phyloP scores from a whole-genome alignment of 2,797 vertebrate genomes.

The Pyrocephalus nanus region DNA sequence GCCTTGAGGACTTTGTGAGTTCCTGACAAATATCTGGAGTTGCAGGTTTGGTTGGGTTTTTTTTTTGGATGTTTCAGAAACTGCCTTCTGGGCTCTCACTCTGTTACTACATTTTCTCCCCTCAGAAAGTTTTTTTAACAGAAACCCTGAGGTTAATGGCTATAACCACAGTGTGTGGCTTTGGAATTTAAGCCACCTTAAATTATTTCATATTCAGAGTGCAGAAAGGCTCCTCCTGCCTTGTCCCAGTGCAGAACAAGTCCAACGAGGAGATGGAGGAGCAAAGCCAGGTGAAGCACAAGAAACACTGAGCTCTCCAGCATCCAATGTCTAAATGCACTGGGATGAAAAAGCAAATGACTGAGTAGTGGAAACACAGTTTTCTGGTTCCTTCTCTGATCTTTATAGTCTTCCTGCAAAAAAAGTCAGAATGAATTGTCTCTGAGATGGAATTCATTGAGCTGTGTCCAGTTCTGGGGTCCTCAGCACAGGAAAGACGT shows the following conservation, averaged over 20 bases:
- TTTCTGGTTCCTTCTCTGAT: neutral
- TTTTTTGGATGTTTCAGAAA: neutral
- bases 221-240: neutral
- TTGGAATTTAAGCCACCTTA: neutral
- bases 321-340: fast-evolving
- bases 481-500: no score
- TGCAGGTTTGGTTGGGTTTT: neutral
- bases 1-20: neutral
- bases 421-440: neutral
- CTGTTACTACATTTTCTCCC: neutral
- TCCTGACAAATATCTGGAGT: neutral
- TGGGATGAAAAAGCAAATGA: neutral
- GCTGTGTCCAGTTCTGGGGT: neutral
- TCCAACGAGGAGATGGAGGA: neutral
- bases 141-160: neutral
- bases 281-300: neutral
- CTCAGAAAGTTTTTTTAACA: neutral
- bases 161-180: neutral
- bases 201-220: neutral
- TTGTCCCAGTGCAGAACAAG: neutral
- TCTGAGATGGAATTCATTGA: neutral
- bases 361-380: neutral
- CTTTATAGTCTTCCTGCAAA: neutral
- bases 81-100: neutral
- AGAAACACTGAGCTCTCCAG: neutral